Evolutionary conservation across 2,797 vertebrate genomes (phyloP).

Genomic region (Protonibea diacanthus): DNA sequence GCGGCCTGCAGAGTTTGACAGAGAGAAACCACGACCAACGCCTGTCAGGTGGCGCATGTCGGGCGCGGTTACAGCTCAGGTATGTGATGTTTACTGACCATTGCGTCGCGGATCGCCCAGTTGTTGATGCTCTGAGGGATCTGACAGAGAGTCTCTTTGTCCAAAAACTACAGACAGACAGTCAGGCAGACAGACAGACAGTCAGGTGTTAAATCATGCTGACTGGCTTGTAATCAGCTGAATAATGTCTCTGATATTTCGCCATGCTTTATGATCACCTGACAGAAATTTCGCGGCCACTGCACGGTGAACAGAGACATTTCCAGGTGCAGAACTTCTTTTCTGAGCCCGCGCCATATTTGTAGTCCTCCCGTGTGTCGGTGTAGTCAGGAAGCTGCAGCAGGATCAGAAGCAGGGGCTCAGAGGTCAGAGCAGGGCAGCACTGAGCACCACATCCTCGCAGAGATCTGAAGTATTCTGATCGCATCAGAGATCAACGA

Average conservation of each 20-base stretch:
- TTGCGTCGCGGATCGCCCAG: constrained; percentile 87
- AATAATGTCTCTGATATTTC: too few species aligned
- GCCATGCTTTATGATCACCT: constrained; percentile 70
- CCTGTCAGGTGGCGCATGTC: too few species aligned
- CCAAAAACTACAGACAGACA: constrained; percentile 65
- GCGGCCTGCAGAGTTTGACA: constrained; percentile 70
- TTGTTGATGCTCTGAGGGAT: constrained; percentile 68
- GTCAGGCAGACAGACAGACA: background rate
- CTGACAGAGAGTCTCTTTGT: constrained; percentile 59
- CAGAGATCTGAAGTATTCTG: too few species aligned
- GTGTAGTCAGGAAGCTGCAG: constrained; percentile 16
- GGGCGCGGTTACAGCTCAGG: background rate
- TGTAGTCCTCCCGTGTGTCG: constrained; percentile 45
- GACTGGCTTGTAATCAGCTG: too few species aligned
- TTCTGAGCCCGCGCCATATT: constrained; percentile 27
- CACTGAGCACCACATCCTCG: constrained; percentile 44
- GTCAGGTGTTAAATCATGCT: background rate
- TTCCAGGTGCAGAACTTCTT: constrained; percentile 76
- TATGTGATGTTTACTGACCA: constrained; percentile 73
- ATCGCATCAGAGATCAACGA: background rate
- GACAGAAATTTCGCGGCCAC: constrained; percentile 89
- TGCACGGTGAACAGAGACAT: constrained; percentile 82
- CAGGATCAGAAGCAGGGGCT: constrained; percentile 45
- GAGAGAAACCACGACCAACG: background rate
- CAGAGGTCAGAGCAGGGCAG: constrained; percentile 58